Base-by-base conservation (phyloP, 2,888 invertebrate genomes). In the Zelleria hepariella region DNA sequence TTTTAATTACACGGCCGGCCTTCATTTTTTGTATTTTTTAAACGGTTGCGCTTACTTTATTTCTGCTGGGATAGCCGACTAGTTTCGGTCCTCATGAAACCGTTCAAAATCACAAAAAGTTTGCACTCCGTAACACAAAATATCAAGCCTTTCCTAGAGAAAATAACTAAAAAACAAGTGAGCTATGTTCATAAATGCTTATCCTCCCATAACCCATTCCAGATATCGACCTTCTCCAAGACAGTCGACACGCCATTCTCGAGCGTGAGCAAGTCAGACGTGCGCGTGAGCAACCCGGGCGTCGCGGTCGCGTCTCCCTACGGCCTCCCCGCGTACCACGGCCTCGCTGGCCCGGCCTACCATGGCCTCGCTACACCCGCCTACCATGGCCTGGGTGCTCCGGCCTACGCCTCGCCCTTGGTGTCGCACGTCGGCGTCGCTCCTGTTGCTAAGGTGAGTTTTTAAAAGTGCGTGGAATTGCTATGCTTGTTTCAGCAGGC, bases 181-280 rank as follows among this genome's bases (percentile, higher is more conserved):
- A n/a, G n/a, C n/a, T n/a, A n/a, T 10, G 2, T 15, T 15, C 5
- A 42, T 42, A 42, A 3, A 15, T 42, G 10, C 15, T 15, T 10
- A 15, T 42, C 32, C 32, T 42, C 32, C 32, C 15, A 15, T 15
- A 42, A 5, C 10, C 10, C 27, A n/a, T 57, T 42, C n/a, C 81
- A 91, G 88, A 88, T 92, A 61, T 93, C 94, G 18, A 92, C 93
- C 56, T 92, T 92, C 79, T 89, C 91, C 20, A 94, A 93, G 75
- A 91, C 92, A 62, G 90, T 94, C 67, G 92, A 93, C 75, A 94
- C 94, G 2, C 93, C 94, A 7, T 94, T 91, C 87, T 93, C 93
- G 57, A 93, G 92, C 72, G 92, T 92, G 53, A 91, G 92, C 70
- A 93, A 93, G 72, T 84, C 92, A 24, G 93, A 93, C 70, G 91